These are phyloP conservation scores for Helarctos malayanus DNA, from an alignment of 2,797 vertebrate species.

Conservation along the genomic window DNA sequence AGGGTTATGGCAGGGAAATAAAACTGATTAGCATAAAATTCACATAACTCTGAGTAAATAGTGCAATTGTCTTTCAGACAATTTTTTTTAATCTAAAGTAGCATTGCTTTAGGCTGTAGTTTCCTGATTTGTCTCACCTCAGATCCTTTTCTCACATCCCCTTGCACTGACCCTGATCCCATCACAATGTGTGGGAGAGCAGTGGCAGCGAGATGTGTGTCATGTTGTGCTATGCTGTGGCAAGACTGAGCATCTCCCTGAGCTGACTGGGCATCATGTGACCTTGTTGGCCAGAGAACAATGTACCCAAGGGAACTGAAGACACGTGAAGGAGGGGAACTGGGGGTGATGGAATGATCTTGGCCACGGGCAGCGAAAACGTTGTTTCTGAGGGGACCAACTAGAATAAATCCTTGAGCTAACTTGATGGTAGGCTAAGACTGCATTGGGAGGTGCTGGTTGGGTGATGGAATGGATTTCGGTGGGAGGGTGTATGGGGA, in stretches of 20 bases:
- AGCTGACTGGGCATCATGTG: background rate
- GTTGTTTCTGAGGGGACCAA: background rate
- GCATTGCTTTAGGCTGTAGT: background rate
- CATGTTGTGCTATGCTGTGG: background rate
- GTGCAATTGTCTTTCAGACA: background rate
- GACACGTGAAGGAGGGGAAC: background rate
- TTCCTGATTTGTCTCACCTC: background rate
- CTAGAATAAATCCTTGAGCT: background rate
- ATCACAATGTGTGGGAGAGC: background rate
- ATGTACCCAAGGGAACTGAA: background rate
- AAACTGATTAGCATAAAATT: background rate
- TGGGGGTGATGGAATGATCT: background rate
- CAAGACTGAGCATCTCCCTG: background rate
- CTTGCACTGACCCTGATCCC: background rate
- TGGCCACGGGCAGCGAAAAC: background rate
- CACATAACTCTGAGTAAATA: background rate
- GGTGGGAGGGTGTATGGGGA: background rate
- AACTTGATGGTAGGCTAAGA: background rate
- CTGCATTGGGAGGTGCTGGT: background rate
- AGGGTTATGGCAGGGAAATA: background rate
- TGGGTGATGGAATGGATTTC: background rate
- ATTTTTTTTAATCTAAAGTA: background rate
- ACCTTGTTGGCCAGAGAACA: background rate
- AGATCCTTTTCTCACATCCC: background rate
- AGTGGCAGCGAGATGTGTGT: too few relatives aligned